Base-by-base conservation (phyloP, 2,113 vertebrate species). In the Pituophis catenifer region DNA sequence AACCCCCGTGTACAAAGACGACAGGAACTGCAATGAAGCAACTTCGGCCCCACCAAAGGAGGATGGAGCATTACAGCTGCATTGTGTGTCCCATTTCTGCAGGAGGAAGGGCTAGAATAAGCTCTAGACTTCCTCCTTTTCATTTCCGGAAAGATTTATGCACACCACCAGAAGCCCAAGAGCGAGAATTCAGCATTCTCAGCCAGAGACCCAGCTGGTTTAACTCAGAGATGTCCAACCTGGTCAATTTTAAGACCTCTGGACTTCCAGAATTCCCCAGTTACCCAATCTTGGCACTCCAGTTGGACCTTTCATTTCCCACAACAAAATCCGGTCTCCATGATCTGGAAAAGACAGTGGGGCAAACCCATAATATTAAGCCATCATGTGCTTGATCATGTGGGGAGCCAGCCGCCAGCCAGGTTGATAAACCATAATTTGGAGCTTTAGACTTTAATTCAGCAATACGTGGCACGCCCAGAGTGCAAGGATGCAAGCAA, bases 1-100 rank as follows among this genome's bases (percentile, higher is more conserved):
- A 29, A 4, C 5, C 3, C 3, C 44, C 26, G 0, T 0, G 19
- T 8, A 17, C 54, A 55, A 19, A 86, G 23, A 0, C 0, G 0
- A n/a, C 38, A 29, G 8, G 33, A 86, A 86, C 8, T 1, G 26
- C 2, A 0, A 13, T 57, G 33, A 19, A 26, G 75, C 38, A 44
- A 58, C 23, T 1, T 38, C 8, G 3, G 15, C 1, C 33, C 44
- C 1, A 2, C 33, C 21, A 48, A 24, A 50, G 38, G 29, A 58
- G 15, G 0, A 9, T 9, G 24, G 21, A 50, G 15, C 1, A 0
- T 26, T 89, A 89, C 57, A 19, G 8, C 1, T 17, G 86, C 4
- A 3, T 65, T 29, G 62, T 29, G 38, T 13, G 8, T 53, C 7
- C 50, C 8, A n/a, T 29, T 87, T 54, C 13, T 1, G 44, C 44